phyloP scores from a whole-genome alignment of 2,797 vertebrate genomes.

The Lophura swinhoii region DNA sequence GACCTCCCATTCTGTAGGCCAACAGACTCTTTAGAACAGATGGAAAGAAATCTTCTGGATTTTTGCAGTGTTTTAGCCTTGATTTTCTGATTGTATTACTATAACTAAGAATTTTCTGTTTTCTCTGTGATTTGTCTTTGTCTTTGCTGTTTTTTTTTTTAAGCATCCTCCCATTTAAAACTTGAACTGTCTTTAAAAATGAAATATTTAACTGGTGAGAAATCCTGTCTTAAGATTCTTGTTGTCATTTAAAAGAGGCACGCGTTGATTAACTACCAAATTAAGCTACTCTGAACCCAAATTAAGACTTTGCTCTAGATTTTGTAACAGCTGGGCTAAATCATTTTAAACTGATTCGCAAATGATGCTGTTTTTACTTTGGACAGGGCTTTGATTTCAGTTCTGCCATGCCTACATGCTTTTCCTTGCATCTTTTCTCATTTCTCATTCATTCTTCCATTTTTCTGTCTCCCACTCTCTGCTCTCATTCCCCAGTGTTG shows the following conservation, averaged over 20 bases:
- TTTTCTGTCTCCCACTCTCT: not conserved
- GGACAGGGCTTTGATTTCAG: constrained; percentile 13
- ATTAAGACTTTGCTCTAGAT: not conserved
- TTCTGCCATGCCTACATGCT: not conserved
- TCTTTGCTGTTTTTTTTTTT: not conserved
- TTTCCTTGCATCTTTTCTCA: not conserved
- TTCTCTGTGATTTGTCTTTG: not conserved
- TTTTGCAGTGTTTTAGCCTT: not conserved
- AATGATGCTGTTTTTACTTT: not conserved
- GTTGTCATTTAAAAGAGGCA: not conserved
- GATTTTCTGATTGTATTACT: not conserved
- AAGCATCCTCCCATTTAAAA: not conserved
- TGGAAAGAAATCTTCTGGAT: not conserved
- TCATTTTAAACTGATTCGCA: not conserved
- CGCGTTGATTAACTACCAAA: not conserved
- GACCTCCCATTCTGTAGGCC: not conserved
- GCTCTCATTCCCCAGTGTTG: not conserved
- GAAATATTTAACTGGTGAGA: not conserved
- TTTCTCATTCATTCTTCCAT: not conserved
- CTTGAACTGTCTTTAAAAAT: not conserved
- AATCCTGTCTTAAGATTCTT: not conserved
- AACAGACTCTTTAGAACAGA: not conserved
- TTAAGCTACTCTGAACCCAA: not conserved
- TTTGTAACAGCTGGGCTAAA: not conserved
- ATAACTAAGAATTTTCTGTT: not conserved